These are phyloP conservation scores for Lumbricus terrestris DNA, from an alignment of 2,888 invertebrate species.

Conservation along the genomic window DNA sequence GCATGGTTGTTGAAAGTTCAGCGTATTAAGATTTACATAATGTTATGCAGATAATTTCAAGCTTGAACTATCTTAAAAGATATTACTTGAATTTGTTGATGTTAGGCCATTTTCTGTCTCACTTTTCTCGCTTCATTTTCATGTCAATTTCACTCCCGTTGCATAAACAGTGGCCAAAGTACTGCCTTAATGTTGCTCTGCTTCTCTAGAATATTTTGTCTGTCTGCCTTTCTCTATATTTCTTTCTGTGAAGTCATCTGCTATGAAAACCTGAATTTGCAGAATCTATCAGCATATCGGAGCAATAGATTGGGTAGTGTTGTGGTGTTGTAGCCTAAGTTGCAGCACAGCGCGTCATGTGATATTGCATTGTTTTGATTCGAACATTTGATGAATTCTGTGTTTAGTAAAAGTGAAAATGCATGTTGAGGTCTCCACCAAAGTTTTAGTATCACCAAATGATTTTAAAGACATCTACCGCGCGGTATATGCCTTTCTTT, in stretches of 20 bases:
- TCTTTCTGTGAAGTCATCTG: not conserved
- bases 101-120: too few species aligned
- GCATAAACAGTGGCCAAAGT: not conserved
- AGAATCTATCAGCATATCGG: not conserved
- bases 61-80: not conserved
- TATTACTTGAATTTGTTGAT: not conserved
- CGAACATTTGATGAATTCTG: not conserved
- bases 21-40: not conserved
- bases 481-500: too few species aligned
- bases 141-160: not conserved
- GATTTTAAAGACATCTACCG: not conserved
- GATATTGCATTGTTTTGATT: not conserved
- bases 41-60: too few species aligned
- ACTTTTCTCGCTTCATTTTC: not conserved
- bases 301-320: not conserved
- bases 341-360: too few species aligned
- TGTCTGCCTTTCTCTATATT: not conserved
- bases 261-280: not conserved
- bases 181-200: not conserved
- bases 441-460: not conserved
- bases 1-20: not conserved
- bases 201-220: not conserved
- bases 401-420: not conserved
- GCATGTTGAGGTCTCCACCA: not conserved
- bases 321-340: not conserved